phyloP scores from a whole-genome alignment of 2,113 vertebrate genomes.

The Camelus bactrianus region DNA sequence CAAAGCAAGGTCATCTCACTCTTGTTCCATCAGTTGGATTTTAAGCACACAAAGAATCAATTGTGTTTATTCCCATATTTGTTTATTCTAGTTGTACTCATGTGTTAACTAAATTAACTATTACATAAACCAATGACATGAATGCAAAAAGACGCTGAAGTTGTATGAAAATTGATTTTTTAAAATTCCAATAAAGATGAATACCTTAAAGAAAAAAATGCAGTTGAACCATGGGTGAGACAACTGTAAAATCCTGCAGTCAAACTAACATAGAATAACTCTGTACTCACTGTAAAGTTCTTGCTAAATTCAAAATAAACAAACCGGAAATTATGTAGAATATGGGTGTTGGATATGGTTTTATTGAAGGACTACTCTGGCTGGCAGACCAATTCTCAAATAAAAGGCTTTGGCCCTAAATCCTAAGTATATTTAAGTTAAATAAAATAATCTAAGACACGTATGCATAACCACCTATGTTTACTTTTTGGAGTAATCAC shows the following conservation, averaged over 20 bases:
- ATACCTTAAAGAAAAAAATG: background rate
- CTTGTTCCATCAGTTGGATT: background rate
- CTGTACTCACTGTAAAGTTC: conserved; percentile 15
- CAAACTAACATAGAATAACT: background rate
- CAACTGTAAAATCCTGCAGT: background rate
- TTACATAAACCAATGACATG: conserved; percentile 14
- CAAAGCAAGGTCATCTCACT: background rate
- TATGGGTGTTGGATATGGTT: background rate
- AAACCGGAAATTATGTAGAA: background rate
- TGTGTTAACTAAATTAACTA: background rate
- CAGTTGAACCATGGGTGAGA: background rate
- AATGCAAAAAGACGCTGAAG: background rate
- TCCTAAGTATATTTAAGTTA: conserved; percentile 3
- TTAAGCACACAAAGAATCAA: background rate
- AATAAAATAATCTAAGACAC: background rate
- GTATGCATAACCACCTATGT: background rate
- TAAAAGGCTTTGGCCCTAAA: background rate
- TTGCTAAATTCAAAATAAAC: conserved; percentile 31
- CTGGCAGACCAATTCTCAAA: background rate
- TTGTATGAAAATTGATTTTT: conserved; percentile 29
- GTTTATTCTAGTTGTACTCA: background rate
- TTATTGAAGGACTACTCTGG: background rate
- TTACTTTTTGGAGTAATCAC: background rate
- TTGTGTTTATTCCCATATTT: background rate
- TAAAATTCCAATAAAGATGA: conserved; percentile 21